A percentile compares a stretch with the other conserved stretches of the same genome.
Evolutionary conservation across 2,888 invertebrate species (phyloP).

Genomic region (Caradrina clavipalpis): DNA sequence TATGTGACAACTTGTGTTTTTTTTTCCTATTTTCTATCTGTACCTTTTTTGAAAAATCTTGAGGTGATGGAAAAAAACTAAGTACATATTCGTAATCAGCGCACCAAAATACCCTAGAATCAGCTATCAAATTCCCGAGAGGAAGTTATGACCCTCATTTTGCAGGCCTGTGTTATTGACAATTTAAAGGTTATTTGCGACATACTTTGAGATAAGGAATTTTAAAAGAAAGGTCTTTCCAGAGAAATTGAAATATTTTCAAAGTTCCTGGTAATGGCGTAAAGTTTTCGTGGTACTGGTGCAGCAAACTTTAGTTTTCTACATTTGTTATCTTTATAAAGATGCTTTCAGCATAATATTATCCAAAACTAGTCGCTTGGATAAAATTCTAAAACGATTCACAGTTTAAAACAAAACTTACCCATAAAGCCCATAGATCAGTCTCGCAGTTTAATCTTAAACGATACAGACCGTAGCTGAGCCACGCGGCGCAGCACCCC

Average conservation of each 20-base stretch:
- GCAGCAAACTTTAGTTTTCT: background rate
- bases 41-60: too few relatives aligned
- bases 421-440: constrained; percentile 15
- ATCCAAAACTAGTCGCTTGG: background rate
- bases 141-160: too few relatives aligned
- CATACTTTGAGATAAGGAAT: background rate
- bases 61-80: too few relatives aligned
- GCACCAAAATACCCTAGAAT: too few relatives aligned
- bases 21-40: too few relatives aligned
- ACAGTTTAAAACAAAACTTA: constrained; percentile 25
- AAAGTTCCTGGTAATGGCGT: background rate
- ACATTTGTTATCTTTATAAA: background rate
- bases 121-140: too few relatives aligned
- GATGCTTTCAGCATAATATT: background rate
- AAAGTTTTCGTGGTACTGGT: background rate
- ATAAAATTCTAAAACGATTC: background rate
- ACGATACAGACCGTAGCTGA: constrained; percentile 20
- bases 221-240: background rate
- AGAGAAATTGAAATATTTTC: background rate
- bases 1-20: too few relatives aligned
- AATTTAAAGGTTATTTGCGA: constrained; percentile 7
- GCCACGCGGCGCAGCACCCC: constrained; percentile 39
- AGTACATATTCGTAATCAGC: too few relatives aligned
- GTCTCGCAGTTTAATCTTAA: constrained; percentile 21
- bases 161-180: too few relatives aligned